A percentile compares a stretch with the other conserved stretches of the same genome.
Evolutionary conservation across 2,113 vertebrate species (phyloP).

Genomic region (Pimephales promelas): DNA sequence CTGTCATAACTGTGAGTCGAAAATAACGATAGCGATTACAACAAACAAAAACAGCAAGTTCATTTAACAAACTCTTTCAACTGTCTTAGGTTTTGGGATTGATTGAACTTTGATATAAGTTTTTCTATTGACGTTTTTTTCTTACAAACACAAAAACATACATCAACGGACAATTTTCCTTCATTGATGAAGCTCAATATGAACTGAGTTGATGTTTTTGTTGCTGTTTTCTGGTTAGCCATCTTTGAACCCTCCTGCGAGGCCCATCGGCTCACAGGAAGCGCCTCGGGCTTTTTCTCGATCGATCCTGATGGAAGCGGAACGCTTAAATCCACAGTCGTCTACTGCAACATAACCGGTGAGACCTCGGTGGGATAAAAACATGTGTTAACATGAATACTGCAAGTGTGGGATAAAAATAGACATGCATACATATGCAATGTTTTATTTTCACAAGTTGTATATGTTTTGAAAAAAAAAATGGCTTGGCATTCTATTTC

Average conservation of each 20-base stretch:
- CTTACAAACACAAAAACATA: not conserved
- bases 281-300: constrained; percentile 80
- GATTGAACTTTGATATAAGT: no score
- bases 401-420: not conserved
- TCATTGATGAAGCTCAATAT: not conserved
- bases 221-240: constrained; percentile 68
- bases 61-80: not conserved
- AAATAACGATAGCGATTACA: not conserved
- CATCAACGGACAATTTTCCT: not conserved
- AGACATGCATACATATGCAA: not conserved
- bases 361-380: constrained; percentile 50
- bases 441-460: not conserved
- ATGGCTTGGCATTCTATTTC: not conserved
- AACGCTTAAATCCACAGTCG: constrained; percentile 75
- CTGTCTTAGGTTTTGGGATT: not conserved
- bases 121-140: not conserved
- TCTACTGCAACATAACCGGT: constrained; percentile 88
- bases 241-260: constrained; percentile 86
- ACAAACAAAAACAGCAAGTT: not conserved
- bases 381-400: not conserved
- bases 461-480: not conserved
- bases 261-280: constrained; percentile 80
- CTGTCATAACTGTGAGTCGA: constrained; percentile 86
- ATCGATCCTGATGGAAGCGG: constrained; percentile 87
- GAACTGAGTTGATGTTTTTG: not conserved